Percentiles rank a stretch among this genome's conserved stretches.
Conservation (phyloP, 2,797 vertebrate species). For the Mus spretus region DNA sequence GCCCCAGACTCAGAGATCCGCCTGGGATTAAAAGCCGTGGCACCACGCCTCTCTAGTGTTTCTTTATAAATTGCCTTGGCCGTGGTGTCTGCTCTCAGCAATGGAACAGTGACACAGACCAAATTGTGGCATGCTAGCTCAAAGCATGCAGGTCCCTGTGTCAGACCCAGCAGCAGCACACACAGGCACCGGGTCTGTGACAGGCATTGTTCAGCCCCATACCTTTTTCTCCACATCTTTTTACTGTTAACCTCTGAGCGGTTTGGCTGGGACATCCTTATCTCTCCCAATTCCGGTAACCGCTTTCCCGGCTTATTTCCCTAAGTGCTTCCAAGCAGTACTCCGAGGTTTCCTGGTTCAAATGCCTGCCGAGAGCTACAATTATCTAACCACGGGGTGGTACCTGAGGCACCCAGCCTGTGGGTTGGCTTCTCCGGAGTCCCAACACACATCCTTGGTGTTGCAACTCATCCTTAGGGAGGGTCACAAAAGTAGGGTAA, state of each 20-base stretch:
- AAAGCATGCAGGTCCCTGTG: fast-evolving
- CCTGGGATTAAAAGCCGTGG: background rate
- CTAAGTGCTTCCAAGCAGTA: background rate
- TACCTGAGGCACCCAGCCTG: too few relatives aligned
- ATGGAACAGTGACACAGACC: background rate
- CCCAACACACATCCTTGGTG: background rate
- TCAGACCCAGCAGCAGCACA: background rate
- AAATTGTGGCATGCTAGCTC: background rate
- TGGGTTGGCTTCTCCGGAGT: background rate
- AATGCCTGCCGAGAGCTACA: background rate
- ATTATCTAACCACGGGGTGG: background rate
- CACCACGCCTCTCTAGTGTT: background rate
- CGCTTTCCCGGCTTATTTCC: background rate
- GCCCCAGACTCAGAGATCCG: background rate
- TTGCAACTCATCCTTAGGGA: background rate
- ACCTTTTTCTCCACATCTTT: background rate
- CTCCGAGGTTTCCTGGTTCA: background rate
- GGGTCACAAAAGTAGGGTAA: background rate
- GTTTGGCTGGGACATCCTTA: background rate
- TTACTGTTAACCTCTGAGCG: background rate
- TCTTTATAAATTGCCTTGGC: background rate
- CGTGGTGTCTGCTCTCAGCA: background rate
- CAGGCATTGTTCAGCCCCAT: background rate
- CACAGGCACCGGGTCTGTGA: background rate
- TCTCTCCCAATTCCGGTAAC: background rate